Evolutionary conservation across 2,113 vertebrate genomes (phyloP).

Genomic region (Daubentonia madagascariensis): DNA sequence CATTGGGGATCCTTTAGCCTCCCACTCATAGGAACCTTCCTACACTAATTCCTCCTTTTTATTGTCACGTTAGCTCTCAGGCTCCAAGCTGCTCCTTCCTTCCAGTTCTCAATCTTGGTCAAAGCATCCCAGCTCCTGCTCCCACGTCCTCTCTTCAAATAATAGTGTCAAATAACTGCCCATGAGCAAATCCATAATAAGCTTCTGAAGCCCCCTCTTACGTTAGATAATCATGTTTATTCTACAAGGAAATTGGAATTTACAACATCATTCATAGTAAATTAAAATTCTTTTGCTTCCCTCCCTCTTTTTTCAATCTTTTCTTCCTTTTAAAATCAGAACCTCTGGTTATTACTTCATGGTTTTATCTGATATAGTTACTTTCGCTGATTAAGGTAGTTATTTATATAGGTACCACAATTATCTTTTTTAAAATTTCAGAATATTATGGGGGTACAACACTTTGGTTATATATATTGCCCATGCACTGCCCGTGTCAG

Average conservation of each 20-base stretch:
- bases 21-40: neutral
- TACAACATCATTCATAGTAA: neutral
- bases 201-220: neutral
- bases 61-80: neutral
- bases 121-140: neutral
- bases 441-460: no score
- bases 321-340: neutral
- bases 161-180: neutral
- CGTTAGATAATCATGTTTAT: neutral
- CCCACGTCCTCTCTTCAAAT: no score
- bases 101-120: neutral
- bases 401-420: neutral
- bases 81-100: neutral
- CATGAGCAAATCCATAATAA: neutral
- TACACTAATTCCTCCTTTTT: neutral
- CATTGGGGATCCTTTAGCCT: neutral
- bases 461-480: no score
- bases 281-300: neutral
- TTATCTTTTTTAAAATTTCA: no score
- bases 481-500: no score
- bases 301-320: neutral
- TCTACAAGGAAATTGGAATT: neutral
- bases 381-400: neutral
- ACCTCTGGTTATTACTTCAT: neutral
- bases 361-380: neutral